phyloP scores from a whole-genome alignment of 2,113 vertebrate genomes.

The Himantopus leucocephalus region DNA sequence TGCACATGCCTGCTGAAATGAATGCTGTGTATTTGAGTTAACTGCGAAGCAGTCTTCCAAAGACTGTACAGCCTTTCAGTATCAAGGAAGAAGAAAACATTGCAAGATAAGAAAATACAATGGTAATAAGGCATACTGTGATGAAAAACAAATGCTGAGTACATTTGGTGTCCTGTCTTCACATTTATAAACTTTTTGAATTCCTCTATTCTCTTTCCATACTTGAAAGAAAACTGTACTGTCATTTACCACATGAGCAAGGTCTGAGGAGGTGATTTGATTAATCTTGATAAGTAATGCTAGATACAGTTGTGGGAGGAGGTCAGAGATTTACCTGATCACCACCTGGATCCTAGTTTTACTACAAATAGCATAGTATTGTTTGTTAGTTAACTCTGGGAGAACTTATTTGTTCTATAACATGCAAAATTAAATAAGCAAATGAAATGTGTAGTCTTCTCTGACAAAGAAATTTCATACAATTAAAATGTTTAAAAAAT shows the following conservation, averaged over 20 bases:
- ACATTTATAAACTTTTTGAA: background rate
- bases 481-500: background rate
- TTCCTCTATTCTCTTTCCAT: background rate
- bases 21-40: background rate
- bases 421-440: background rate
- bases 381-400: background rate
- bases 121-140: background rate
- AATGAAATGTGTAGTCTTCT: background rate
- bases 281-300: background rate
- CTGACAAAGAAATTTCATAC: background rate
- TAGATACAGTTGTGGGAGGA: background rate
- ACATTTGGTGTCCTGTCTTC: background rate
- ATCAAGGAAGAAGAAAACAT: background rate
- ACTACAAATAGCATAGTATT: background rate
- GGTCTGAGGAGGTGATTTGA: background rate
- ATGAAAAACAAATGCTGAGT: background rate
- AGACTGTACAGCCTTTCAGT: background rate
- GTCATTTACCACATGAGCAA: background rate
- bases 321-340: background rate
- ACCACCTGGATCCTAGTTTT: background rate
- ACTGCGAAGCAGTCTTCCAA: background rate
- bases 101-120: background rate
- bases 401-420: background rate
- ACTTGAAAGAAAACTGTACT: background rate
- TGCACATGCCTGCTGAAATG: background rate